A percentile compares a stretch with the other conserved stretches of the same genome.
phyloP scores from a whole-genome alignment of 2,113 vertebrate species.

The Gymnogyps californianus region DNA sequence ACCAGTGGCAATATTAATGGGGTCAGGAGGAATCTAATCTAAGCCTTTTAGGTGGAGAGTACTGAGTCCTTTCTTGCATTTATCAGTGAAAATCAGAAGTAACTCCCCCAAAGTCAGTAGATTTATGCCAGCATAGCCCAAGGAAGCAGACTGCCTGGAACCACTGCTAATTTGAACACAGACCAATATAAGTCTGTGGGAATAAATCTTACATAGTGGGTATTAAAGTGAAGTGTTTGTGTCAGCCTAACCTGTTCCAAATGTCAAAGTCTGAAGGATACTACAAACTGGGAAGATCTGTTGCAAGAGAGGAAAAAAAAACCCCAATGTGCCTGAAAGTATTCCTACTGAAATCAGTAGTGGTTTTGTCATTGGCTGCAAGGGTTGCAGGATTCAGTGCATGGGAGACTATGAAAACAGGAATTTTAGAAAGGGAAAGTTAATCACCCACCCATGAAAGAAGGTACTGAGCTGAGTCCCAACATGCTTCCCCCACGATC shows the following conservation, averaged over 20 bases:
- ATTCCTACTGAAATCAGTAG: not conserved
- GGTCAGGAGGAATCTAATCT: constrained; percentile 20
- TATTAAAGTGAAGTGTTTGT: constrained; percentile 38
- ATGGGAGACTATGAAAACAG: not conserved
- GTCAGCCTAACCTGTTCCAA: constrained; percentile 50
- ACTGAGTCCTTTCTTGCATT: constrained; percentile 16
- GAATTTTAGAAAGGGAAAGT: not conserved
- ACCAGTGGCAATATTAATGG: not conserved
- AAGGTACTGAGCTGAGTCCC: not conserved
- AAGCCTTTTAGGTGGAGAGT: constrained; percentile 7
- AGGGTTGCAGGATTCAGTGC: not conserved
- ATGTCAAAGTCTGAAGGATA: not conserved
- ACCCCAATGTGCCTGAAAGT: not conserved
- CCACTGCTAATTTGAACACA: constrained; percentile 54
- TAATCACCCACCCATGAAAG: not conserved
- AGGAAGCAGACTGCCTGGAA: constrained; percentile 68
- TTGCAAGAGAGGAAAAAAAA: not conserved
- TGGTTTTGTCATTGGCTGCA: not conserved
- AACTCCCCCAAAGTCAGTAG: constrained; percentile 32
- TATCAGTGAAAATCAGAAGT: constrained; percentile 50
- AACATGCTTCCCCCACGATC: not conserved
- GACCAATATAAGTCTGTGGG: constrained; percentile 29
- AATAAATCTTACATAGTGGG: constrained; percentile 49
- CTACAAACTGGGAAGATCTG: not conserved
- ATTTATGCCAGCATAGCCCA: constrained; percentile 48